These are phyloP conservation scores for Homalodisca vitripennis DNA, from an alignment of 1,140 invertebrate genomes.

Conservation along the genomic window DNA sequence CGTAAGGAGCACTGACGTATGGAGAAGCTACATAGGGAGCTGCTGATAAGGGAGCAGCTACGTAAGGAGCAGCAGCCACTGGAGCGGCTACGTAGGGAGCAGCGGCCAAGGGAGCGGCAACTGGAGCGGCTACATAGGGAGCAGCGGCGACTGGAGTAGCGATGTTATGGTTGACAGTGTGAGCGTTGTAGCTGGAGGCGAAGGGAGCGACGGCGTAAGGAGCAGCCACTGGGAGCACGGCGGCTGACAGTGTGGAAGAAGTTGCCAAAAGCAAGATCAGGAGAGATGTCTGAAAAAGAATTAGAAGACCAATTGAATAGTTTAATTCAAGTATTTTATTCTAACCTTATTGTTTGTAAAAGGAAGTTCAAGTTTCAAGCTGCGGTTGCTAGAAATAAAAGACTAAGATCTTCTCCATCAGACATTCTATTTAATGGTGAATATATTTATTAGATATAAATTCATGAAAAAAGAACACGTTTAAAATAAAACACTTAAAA, in stretches of 20 bases:
- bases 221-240: constrained; percentile 5
- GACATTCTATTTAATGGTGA: no score
- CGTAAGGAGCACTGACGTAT: background rate
- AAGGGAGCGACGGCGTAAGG: constrained; percentile 55
- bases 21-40: constrained; percentile 31
- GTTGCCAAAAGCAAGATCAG: background rate
- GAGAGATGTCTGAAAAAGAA: background rate
- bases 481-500: no score
- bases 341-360: no score
- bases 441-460: no score
- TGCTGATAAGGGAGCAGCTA: constrained; percentile 39
- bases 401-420: no score
- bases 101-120: constrained; percentile 40
- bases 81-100: constrained; percentile 46
- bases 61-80: constrained; percentile 39
- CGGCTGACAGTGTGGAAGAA: background rate
- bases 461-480: no score
- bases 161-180: constrained; percentile 60
- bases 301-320: no score
- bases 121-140: constrained; percentile 18
- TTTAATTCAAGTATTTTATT: no score
- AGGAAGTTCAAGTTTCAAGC: no score
- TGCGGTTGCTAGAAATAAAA: no score
- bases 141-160: constrained; percentile 56
- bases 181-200: constrained; percentile 60